Base-by-base conservation (phyloP, 2,113 vertebrate genomes). In the Callospermophilus lateralis region DNA sequence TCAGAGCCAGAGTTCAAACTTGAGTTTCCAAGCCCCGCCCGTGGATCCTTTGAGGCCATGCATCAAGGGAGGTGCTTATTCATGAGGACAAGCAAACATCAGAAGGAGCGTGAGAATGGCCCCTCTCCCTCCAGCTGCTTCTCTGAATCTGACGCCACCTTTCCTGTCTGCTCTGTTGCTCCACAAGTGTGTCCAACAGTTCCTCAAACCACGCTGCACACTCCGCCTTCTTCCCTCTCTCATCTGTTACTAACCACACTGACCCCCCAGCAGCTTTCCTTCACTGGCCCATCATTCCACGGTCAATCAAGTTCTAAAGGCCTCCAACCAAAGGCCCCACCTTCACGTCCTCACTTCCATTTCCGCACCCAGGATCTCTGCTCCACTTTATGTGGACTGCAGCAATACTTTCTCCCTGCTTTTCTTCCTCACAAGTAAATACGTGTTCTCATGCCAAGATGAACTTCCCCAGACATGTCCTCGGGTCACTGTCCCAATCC, bases 311-410 rank as follows among this genome's bases (percentile, higher is more conserved):
- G 70, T 15, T 61, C 77, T 58, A 37, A 94, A 58, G 24, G 28
- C 67, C 45, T 32, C 68, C 73, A 72, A 4, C 0, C 15, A 39
- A 28, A 16, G 13, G 48, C 48, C 67, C 78, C 30, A 30, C 28
- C 32, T 42, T 37, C 0, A 0, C 16, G 26, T n/a, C 42, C 51
- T 83, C 39, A 6, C 32, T 53, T 79, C 42, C 26, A 1, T 8
- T 9, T 65, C n/a, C 1, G n/a, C 0, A 7, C 1, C 32, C 16
- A 9, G 13, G 0, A 2, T 74, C 42, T 89, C 1, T n/a, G 24
- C 55, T 88, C 37, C 0, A 24, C 9, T 48, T 48, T 22, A 58
- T n/a, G 24, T 2, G 0, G 30, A 51, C 5, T 1, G 45, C 3
- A 63, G 26, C 20, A 63, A 30, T 6, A 34, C 58, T 53, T 77